These are phyloP conservation scores for Ornithoptera priamus DNA, from an alignment of 2,888 invertebrate species.

Conservation along the genomic window DNA sequence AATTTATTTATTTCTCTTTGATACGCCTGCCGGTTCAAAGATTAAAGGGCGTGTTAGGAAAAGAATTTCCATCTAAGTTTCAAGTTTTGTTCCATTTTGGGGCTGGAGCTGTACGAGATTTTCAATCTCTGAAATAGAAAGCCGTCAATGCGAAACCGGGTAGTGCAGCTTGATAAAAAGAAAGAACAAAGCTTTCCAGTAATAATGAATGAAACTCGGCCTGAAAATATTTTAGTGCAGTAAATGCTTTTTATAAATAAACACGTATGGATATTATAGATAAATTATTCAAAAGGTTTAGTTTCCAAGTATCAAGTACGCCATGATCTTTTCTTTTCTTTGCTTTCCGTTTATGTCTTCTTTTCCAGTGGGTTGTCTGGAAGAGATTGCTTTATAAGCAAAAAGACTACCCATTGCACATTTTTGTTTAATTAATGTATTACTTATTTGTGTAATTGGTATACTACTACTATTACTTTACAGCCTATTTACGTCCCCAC, in stretches of 20 bases:
- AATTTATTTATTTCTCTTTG: not conserved
- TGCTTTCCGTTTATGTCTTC: no score
- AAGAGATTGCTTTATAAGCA: no score
- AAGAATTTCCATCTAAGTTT: constrained; percentile 18
- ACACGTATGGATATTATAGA: not conserved
- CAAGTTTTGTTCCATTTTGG: constrained; percentile 8
- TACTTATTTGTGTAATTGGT: no score
- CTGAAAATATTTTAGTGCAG: constrained; percentile 8
- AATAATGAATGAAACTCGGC: constrained; percentile 20
- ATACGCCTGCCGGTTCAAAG: constrained; percentile 2
- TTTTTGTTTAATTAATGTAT: no score
- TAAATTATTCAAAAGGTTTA: not conserved
- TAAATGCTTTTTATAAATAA: not conserved
- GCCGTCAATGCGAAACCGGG: constrained; percentile 14
- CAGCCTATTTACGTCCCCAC: no score
- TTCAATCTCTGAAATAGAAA: constrained; percentile 28
- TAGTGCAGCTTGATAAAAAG: constrained; percentile 20
- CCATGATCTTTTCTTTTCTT: no score
- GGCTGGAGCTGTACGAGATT: constrained; percentile 20
- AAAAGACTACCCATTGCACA: no score
- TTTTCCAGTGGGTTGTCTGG: no score
- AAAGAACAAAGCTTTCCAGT: constrained; percentile 22
- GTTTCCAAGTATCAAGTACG: no score
- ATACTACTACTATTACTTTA: no score
- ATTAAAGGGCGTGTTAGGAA: constrained; percentile 12